Base-by-base conservation (phyloP, 2,888 invertebrate genomes). In the Magallana nippona region DNA sequence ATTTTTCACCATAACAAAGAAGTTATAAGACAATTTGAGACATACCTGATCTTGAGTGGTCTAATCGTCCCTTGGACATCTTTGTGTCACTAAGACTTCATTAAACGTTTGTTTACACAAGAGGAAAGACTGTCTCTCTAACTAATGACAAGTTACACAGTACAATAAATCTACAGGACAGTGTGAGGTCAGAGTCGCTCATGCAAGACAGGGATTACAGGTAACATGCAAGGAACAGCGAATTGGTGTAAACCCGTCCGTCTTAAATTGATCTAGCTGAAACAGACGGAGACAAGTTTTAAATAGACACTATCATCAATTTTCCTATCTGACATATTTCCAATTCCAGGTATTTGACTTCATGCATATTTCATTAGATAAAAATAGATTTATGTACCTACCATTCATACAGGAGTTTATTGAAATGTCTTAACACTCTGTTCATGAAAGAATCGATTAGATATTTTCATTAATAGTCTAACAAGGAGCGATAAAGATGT, bases 1-100 rank as follows among this genome's bases (percentile, higher is more conserved):
- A 44, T 44, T 44, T n/a, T 44, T 44, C 44, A 44, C 10, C 44
- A 44, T 44, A 44, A 44, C 44, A 44, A 1, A 3, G 13, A 27
- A 3, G 22, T 17, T 11, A 71, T 17, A 22, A 27, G 27, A 27
- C n/a, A 19, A 17, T 60, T 60, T n/a, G 10, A 60, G n/a, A 71
- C 71, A 71, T 22, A 71, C 71, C 71, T 71, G 71, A 71, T 13
- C 22, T 22, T 13, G 71, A 71, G 22, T 71, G 71, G 71, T 71
- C 71, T 22, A 71, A 32, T 2, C 71, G 71, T 71, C 71, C 71
- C 71, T 22, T 71, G 27, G 71, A 71, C 71, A 71, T 71, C 71
- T 71, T 27, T 32, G 71, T 71, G 27, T 71, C 27, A 22, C 71
- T 71, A 71, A 22, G 27, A 15, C 27, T 71, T 71, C 71, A 71